Evolutionary conservation across 2,888 invertebrate species (phyloP).

Genomic region (Pseudoips prasinana): DNA sequence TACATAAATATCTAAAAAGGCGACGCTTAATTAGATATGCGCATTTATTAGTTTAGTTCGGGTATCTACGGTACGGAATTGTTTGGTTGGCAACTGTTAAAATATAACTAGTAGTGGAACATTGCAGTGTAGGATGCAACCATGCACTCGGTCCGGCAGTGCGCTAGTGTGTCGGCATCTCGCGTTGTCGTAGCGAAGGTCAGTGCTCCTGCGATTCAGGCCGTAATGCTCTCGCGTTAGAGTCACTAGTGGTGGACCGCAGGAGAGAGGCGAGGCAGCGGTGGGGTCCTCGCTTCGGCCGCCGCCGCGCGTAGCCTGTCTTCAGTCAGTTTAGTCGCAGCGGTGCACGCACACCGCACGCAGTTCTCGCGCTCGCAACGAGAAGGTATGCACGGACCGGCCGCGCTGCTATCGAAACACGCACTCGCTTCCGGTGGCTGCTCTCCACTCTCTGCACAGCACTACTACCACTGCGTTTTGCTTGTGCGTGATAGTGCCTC

Average conservation of each 20-base stretch:
- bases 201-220: constrained; percentile 73
- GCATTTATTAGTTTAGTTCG: too few relatives aligned
- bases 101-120: constrained; percentile 40
- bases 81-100: constrained; percentile 30
- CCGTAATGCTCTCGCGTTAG: constrained; percentile 72
- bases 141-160: constrained; percentile 46
- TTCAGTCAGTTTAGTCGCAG: constrained; percentile 73
- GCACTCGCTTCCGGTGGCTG: constrained; percentile 74
- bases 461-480: constrained; percentile 11
- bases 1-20: too few relatives aligned
- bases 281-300: constrained; percentile 65
- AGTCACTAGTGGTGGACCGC: constrained; percentile 67
- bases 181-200: constrained; percentile 60
- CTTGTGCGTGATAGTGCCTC: constrained; percentile 33
- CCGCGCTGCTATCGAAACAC: constrained; percentile 43
- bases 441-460: constrained; percentile 47
- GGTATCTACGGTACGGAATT: too few relatives aligned
- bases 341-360: constrained; percentile 82
- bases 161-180: constrained; percentile 39
- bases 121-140: constrained; percentile 56
- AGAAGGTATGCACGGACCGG: constrained; percentile 70
- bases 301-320: constrained; percentile 58
- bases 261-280: constrained; percentile 69
- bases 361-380: constrained; percentile 80
- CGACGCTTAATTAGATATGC: too few relatives aligned